Base-by-base conservation (phyloP, 2,888 invertebrate species). In the Margaritifera margaritifera region DNA sequence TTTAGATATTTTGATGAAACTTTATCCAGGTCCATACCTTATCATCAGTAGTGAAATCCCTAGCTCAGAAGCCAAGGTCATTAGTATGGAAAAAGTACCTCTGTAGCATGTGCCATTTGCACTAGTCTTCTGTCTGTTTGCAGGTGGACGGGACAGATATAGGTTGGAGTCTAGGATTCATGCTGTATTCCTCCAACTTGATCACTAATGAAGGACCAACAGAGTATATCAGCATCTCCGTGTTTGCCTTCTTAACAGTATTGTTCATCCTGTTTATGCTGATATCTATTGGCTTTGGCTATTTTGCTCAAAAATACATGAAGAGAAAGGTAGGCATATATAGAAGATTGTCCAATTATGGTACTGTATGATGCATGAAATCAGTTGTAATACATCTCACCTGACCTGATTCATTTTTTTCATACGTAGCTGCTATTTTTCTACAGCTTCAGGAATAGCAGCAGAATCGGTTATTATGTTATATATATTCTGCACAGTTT, bases 131-230 rank as follows among this genome's bases (percentile, higher is more conserved):
- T 61, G 6, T 72, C n/a, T 60, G 59, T 27, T 80, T 80, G 42
- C 78, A 90, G 90, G 80, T 90, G 18, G 79, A 85, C 42, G 80
- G 80, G 0, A 86, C 87, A 50, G 88, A 89, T 53, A 74, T 91
- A 22, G 91, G 91, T 2, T 92, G 92, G 92, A 80, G 90, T 0
- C 74, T 91, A 52, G 91, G 92, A 6, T 91, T 88, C 75, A 91
- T 91, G 90, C 84, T 91, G 20, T 89, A 90, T 72, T 88, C 89
- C 27, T 91, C 91, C 5, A 89, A 90, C 42, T 53, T 65, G 2
- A 88, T 91, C 62, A 86, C 90, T 51, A 79, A 83, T 5, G 84
- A 83, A 11, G 68, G 62, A 3, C 72, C 80, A 18, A 64, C 70
- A 19, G 61, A 54, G 0, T 63, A 71, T 5, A 74, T 86, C 57